phyloP scores from a whole-genome alignment of 2,888 invertebrate species.

The Nomada hirtipes region DNA sequence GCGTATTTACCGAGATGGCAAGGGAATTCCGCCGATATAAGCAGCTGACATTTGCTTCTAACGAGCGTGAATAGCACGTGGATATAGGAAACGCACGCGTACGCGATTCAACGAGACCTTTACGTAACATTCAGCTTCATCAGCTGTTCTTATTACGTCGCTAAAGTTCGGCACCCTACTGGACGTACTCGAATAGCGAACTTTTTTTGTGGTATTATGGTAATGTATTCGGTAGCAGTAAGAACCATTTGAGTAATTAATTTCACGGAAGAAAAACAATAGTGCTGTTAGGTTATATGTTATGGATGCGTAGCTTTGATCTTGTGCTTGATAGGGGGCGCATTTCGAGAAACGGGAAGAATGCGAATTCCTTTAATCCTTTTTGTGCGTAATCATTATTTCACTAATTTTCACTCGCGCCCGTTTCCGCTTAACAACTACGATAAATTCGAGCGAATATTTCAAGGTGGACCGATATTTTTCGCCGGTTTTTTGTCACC shows the following conservation, averaged over 20 bases:
- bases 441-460: neutral
- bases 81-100: slow-evolving; percentile 45
- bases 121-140: slow-evolving; percentile 50
- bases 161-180: slow-evolving; percentile 23
- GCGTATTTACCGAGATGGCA: slow-evolving; percentile 44
- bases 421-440: too few relatives aligned
- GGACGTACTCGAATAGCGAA: neutral
- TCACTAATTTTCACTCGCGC: neutral
- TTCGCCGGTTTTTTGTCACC: neutral
- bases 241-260: too few relatives aligned
- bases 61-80: slow-evolving; percentile 59
- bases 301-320: too few relatives aligned
- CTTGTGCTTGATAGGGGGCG: too few relatives aligned
- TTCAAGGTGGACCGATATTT: neutral
- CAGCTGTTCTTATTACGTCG: neutral
- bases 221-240: neutral
- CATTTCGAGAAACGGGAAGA: too few relatives aligned
- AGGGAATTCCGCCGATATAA: slow-evolving; percentile 54
- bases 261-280: too few relatives aligned
- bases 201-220: neutral
- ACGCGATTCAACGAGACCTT: slow-evolving; percentile 39
- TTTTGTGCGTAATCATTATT: too few relatives aligned
- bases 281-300: too few relatives aligned
- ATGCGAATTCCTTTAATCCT: too few relatives aligned
- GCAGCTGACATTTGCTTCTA: slow-evolving; percentile 68